Conservation (phyloP, 2,797 vertebrate species). For the Spea hammondii region DNA sequence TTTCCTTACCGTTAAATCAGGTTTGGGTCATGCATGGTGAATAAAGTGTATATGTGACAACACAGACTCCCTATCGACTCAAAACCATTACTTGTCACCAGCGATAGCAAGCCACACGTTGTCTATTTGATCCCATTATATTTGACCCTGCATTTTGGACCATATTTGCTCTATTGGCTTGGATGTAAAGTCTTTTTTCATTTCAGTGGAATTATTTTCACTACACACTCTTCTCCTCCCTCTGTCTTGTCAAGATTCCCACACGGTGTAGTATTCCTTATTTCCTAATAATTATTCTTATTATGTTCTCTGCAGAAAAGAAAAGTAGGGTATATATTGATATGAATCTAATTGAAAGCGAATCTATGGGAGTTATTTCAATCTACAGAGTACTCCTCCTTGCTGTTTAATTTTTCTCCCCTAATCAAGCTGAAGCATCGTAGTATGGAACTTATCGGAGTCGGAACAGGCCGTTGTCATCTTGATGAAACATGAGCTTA, state of each 20-base stretch:
- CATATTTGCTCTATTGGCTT: background rate
- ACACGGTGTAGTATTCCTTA: constrained; percentile 9
- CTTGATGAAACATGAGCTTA: constrained; percentile 30
- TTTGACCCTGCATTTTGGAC: too few species aligned
- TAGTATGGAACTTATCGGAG: constrained; percentile 39
- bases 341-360: constrained; percentile 44
- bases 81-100: too few species aligned
- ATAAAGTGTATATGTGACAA: too few species aligned
- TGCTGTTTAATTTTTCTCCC: constrained; percentile 35
- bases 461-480: constrained; percentile 39
- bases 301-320: constrained; percentile 13
- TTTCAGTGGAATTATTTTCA: constrained; percentile 22
- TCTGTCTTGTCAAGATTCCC: background rate
- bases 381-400: constrained; percentile 47
- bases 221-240: constrained; percentile 7
- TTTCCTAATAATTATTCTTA: constrained; percentile 25
- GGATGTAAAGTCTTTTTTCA: background rate
- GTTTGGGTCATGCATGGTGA: too few species aligned
- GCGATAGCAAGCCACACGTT: too few species aligned
- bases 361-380: constrained; percentile 47
- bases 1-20: too few species aligned
- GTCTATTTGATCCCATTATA: too few species aligned
- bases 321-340: constrained; percentile 34
- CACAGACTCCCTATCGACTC: too few species aligned
- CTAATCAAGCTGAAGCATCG: constrained; percentile 35